phyloP scores from a whole-genome alignment of 1,140 invertebrate species.

The Dufourea novaeangliae region DNA sequence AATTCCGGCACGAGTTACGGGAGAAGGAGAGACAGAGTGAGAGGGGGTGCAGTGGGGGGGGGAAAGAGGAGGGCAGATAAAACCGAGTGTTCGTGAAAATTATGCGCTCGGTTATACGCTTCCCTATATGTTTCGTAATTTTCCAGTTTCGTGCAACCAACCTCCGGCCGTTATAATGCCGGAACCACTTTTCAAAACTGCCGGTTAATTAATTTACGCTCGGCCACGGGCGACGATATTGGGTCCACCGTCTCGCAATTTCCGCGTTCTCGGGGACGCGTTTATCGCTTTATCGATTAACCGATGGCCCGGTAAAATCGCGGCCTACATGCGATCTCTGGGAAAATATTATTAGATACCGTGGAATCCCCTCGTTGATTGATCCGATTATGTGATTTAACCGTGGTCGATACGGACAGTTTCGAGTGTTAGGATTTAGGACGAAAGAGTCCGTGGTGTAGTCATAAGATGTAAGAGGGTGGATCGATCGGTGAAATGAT shows the following conservation, averaged over 20 bases:
- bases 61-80: not conserved
- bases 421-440: too few relatives aligned
- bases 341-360: slow-evolving; percentile 39
- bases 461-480: too few relatives aligned
- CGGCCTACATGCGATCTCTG: slow-evolving; percentile 23
- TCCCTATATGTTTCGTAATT: slow-evolving; percentile 18
- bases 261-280: slow-evolving; percentile 40
- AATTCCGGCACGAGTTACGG: slow-evolving; percentile 19
- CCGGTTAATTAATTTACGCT: slow-evolving; percentile 45
- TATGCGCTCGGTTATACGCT: not conserved
- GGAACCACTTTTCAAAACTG: slow-evolving; percentile 23
- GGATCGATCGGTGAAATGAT: too few relatives aligned
- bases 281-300: slow-evolving; percentile 47
- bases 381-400: not conserved
- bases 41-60: too few relatives aligned
- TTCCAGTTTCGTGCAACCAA: slow-evolving; percentile 32
- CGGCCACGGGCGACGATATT: slow-evolving; percentile 9
- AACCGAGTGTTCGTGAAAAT: slow-evolving; percentile 21
- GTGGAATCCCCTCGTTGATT: not conserved
- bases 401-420: too few relatives aligned
- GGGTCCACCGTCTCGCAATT: slow-evolving; percentile 20
- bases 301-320: slow-evolving; percentile 36
- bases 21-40: not conserved
- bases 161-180: slow-evolving; percentile 11
- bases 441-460: too few relatives aligned